Conservation (phyloP, 2,797 vertebrate genomes). For the Poecilia gillii region DNA sequence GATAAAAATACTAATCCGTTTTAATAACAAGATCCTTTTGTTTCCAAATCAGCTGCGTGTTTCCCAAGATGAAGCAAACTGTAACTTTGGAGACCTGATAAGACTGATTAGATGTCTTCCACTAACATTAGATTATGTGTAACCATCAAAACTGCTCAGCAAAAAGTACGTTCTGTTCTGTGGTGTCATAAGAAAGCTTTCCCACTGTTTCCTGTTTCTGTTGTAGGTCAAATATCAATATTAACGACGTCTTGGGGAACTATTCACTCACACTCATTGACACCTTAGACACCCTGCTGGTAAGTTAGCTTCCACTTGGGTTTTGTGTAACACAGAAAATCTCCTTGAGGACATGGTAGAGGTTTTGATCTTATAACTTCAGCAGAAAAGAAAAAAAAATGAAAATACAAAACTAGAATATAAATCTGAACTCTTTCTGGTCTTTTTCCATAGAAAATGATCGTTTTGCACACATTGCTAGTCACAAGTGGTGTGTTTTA, state of each 20-base stretch:
- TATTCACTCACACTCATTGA: conserved; percentile 97
- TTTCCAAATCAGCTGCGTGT: background rate
- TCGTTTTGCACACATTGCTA: background rate
- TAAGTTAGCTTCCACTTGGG: conserved; percentile 73
- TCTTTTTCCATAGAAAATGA: background rate
- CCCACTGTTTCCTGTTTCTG: background rate
- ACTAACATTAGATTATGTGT: background rate
- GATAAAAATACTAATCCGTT: background rate
- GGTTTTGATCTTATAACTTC: background rate
- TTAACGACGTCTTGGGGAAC: conserved; percentile 98
- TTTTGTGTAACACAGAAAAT: background rate
- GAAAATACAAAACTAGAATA: background rate
- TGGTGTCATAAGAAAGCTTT: background rate
- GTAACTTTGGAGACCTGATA: background rate
- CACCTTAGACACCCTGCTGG: conserved; percentile 93
- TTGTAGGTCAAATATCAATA: conserved; percentile 97
- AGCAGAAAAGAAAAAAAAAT: background rate
- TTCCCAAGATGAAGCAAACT: conserved; percentile 2
- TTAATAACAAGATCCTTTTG: background rate
- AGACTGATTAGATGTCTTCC: background rate
- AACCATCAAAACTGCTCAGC: conserved; percentile 1
- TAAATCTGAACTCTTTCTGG: background rate
- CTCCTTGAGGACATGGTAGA: background rate
- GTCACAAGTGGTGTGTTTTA: background rate
- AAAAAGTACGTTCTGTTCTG: conserved; percentile 4